Base-by-base conservation (phyloP, 2,797 vertebrate genomes). In the Phyllotis vaccarum region DNA sequence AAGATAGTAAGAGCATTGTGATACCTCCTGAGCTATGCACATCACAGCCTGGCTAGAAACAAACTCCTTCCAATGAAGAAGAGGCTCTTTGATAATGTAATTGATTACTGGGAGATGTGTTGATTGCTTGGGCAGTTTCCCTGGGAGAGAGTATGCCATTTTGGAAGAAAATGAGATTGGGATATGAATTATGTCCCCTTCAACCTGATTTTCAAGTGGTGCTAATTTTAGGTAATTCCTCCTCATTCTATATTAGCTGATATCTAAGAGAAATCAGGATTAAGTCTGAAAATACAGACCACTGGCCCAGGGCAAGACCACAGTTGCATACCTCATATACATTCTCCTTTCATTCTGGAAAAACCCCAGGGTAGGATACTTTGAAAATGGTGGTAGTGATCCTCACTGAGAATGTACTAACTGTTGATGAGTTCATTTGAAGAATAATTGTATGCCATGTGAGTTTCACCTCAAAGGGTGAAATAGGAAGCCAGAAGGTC, bases 171-270 rank as follows among this genome's bases (percentile, higher is more conserved):
- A 14, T 17, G 34, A n/a, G 19, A 54, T 70, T 81, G 27, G 19
- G 24, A 58, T 22, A 29, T 46, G 58, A 82, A 52, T 72, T 78
- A 70, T 19, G 27, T 78, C 56, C 79, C 56, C 37, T 16, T 90
- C 64, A 75, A 75, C 54, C 74, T 90, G 75, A 79, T 79, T 92
- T 62, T 81, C 92, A 93, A 40, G 22, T 72, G 40, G 52, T 56
- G 37, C 60, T 92, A 86, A 22, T 62, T 82, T 76, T 43, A 68
- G 49, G 49, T 17, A 70, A 79, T 52, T 64, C 37, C 56, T 64
- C 37, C 56, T 80, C 34, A 54, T 74, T 95, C 54, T 58, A 17
- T 21, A 46, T 66, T 13, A 24, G 3, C 54, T 66, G 56, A 22
- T 70, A 54, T 82, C 75, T 82, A 56, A 87, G 64, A 31, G n/a